Evolutionary conservation across 2,888 invertebrate genomes (phyloP).

Genomic region (Hirtodrosophila histrioides): DNA sequence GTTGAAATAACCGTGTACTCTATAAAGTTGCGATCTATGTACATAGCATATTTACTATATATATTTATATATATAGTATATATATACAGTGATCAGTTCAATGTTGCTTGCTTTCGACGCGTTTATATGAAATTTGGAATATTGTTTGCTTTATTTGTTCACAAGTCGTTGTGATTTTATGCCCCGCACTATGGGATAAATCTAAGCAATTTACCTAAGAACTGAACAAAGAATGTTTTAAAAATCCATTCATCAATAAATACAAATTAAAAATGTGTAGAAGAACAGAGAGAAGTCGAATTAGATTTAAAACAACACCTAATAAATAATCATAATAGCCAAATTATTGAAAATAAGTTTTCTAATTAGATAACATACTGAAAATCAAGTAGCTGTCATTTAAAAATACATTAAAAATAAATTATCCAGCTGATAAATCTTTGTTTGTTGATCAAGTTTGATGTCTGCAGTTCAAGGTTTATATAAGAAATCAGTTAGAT

Average conservation of each 20-base stretch:
- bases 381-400: not conserved
- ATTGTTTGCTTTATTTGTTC: constrained; percentile 58
- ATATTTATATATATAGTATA: constrained; percentile 3
- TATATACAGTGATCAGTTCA: constrained; percentile 22
- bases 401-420: not conserved
- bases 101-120: constrained; percentile 46
- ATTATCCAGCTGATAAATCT: too few species aligned
- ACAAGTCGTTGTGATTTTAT: constrained; percentile 58
- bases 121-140: constrained; percentile 64
- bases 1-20: not conserved
- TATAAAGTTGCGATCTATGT: constrained; percentile 2
- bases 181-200: constrained; percentile 48
- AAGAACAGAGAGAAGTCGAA: too few species aligned
- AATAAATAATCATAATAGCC: too few species aligned
- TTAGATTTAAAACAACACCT: too few species aligned
- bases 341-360: too few species aligned
- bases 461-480: too few species aligned
- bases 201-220: constrained; percentile 11
- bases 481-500: too few species aligned
- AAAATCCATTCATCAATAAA: constrained; percentile 7
- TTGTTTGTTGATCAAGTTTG: too few species aligned
- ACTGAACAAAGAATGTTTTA: not conserved
- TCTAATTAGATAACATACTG: not conserved
- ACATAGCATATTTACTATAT: not conserved
- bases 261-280: not conserved